phyloP scores from a whole-genome alignment of 2,797 vertebrate species.

The Caiman crocodilus region DNA sequence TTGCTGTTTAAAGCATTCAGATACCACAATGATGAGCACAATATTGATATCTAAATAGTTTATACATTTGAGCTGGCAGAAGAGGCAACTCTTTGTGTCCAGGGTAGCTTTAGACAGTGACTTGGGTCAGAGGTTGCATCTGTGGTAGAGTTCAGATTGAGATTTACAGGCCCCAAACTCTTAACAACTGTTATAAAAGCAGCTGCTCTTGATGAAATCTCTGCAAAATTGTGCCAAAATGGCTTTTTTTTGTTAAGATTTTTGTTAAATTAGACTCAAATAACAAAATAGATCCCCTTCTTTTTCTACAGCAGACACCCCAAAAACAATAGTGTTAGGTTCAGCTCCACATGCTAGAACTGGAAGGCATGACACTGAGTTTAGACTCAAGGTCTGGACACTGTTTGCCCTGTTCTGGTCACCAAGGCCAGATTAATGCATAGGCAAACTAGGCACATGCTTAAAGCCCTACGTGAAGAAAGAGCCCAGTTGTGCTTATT shows the following conservation, averaged over 20 bases:
- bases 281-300: background rate
- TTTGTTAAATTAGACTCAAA: background rate
- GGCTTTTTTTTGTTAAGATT: background rate
- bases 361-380: background rate
- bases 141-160: background rate
- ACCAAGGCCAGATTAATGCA: no score
- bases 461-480: no score
- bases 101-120: background rate
- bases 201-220: background rate
- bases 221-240: background rate
- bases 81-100: background rate
- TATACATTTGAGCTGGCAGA: background rate
- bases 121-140: background rate
- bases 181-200: background rate
- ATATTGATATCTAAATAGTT: background rate
- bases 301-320: background rate
- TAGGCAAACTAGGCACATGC: no score
- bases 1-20: background rate
- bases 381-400: background rate
- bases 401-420: background rate
- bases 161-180: background rate
- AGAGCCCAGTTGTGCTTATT: no score
- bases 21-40: background rate
- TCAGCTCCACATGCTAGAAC: background rate
- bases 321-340: background rate